Conservation (phyloP, 2,113 vertebrate species). For the Ictalurus furcatus region DNA sequence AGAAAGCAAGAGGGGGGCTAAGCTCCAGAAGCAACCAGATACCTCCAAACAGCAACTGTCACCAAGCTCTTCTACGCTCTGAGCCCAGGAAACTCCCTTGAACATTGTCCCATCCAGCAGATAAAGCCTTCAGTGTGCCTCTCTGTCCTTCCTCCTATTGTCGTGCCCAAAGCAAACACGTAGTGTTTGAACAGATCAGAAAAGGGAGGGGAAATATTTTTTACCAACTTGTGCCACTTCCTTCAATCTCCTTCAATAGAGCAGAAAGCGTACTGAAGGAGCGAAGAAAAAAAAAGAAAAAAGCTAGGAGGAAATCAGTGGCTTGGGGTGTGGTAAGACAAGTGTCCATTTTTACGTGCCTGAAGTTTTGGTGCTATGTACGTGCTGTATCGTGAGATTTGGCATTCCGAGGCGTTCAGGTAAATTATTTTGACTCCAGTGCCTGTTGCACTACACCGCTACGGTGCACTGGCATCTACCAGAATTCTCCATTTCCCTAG, state of each 20-base stretch:
- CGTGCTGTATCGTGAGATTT: conserved; percentile 14
- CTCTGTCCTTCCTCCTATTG: conserved; percentile 55
- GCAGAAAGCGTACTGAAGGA: conserved; percentile 36
- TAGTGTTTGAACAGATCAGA: conserved; percentile 3
- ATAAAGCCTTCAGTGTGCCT: conserved; percentile 53
- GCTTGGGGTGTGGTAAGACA: neutral
- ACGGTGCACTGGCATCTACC: conserved; percentile 54
- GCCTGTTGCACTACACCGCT: conserved; percentile 69
- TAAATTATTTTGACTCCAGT: conserved; percentile 56
- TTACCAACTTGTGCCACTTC: neutral
- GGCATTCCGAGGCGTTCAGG: conserved; percentile 39
- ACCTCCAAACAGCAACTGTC: conserved; percentile 63
- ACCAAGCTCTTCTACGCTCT: conserved; percentile 36
- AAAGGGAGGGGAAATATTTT: conserved; percentile 38
- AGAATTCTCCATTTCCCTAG: conserved; percentile 57
- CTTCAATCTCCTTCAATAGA: conserved; percentile 37
- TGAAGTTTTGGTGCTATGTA: neutral
- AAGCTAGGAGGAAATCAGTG: conserved; percentile 22
- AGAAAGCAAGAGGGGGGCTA: conserved; percentile 60
- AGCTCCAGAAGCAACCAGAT: conserved; percentile 66
- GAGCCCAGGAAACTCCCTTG: conserved; percentile 42
- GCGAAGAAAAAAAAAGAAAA: conserved; percentile 8
- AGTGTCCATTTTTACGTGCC: conserved; percentile 31
- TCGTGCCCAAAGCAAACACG: conserved; percentile 54
- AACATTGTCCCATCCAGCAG: conserved; percentile 45